Percentiles rank a stretch among this genome's conserved stretches.
Evolutionary conservation across 2,797 vertebrate genomes (phyloP).

Genomic region (Cossypha niveicapilla): DNA sequence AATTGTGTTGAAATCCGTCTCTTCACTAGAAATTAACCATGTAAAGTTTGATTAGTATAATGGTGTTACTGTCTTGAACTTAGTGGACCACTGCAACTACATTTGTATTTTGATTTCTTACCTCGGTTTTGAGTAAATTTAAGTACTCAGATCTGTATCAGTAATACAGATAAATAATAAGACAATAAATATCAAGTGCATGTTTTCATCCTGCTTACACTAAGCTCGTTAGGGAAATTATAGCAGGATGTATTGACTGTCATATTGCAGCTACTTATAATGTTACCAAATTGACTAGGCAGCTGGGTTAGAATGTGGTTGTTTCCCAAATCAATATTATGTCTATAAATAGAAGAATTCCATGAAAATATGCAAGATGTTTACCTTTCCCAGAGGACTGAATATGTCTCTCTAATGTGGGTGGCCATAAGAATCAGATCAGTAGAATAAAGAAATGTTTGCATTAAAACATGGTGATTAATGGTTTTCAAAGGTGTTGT

Average conservation of each 20-base stretch:
- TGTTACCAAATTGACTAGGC: background rate
- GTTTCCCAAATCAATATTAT: background rate
- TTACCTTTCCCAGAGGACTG: background rate
- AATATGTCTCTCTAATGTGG: background rate
- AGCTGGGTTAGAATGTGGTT: background rate
- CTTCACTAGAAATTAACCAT: background rate
- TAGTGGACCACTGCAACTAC: background rate
- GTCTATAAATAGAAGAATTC: background rate
- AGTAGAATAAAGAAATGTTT: background rate
- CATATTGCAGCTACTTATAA: background rate
- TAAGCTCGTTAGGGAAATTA: background rate
- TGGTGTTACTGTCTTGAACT: background rate
- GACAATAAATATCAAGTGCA: background rate
- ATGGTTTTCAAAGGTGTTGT: background rate
- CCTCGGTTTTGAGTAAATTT: background rate
- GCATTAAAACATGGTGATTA: rapidly evolving
- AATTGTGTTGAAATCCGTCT: background rate
- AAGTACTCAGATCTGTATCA: background rate
- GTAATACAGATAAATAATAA: too few relatives aligned
- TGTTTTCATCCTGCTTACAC: background rate
- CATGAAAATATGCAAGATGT: background rate
- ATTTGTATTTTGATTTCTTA: background rate
- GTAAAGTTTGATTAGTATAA: background rate
- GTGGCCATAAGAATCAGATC: background rate
- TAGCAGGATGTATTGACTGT: background rate